phyloP scores from a whole-genome alignment of 2,797 vertebrate genomes.

The Oryzias dopingdopingensis region DNA sequence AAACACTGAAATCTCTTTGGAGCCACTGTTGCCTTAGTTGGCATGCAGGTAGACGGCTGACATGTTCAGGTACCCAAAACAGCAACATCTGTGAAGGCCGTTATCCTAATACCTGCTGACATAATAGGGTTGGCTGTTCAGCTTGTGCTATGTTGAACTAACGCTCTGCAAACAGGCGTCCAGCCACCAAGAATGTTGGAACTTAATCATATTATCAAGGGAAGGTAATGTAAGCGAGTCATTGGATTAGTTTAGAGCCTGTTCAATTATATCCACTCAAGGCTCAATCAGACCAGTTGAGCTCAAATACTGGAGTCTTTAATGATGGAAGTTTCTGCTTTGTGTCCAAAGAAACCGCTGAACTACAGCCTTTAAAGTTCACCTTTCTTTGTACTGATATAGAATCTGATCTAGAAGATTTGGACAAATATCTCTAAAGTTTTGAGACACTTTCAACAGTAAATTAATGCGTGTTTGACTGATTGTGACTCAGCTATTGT shows the following conservation, averaged over 20 bases:
- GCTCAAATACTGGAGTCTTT: constrained; percentile 28
- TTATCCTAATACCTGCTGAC: constrained; percentile 67
- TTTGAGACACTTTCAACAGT: too few relatives aligned
- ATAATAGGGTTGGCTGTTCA: constrained; percentile 68
- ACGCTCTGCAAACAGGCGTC: constrained; percentile 55
- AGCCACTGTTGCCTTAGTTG: constrained; percentile 22
- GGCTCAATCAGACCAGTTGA: constrained; percentile 50
- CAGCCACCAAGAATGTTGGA: constrained; percentile 33
- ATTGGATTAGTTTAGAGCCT: constrained; percentile 56
- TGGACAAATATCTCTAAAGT: too few relatives aligned
- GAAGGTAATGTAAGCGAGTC: constrained; percentile 35
- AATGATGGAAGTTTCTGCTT: constrained; percentile 19
- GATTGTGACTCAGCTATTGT: too few relatives aligned
- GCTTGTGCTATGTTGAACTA: constrained; percentile 45
- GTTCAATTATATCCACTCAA: constrained; percentile 59
- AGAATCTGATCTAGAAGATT: too few relatives aligned
- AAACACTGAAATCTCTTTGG: constrained; percentile 22
- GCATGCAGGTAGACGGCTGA: constrained; percentile 58
- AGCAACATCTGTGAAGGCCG: constrained; percentile 45
- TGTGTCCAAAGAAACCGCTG: constrained; percentile 6
- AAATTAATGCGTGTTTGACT: too few relatives aligned
- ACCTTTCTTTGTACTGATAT: too few relatives aligned
- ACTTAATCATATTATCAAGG: constrained; percentile 56
- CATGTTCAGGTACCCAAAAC: constrained; percentile 38
- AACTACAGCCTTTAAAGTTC: neutral